Conservation (phyloP, 2,888 invertebrate species). For the Ptychoptera albimana region DNA sequence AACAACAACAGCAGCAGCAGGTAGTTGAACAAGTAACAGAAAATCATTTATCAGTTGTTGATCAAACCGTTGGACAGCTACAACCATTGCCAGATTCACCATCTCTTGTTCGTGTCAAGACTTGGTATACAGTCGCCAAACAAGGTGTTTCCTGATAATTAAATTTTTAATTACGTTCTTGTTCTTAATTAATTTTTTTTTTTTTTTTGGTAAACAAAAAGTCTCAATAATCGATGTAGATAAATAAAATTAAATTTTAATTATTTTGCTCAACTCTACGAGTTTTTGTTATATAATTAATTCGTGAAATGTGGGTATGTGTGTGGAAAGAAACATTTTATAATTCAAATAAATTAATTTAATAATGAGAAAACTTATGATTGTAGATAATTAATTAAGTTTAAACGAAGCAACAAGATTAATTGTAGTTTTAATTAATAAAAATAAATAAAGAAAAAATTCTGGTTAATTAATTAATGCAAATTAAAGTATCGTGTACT, state of each 20-base stretch:
- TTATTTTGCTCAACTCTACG: background rate
- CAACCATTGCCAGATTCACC: constrained; percentile 12
- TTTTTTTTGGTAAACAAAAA: background rate
- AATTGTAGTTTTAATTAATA: no score
- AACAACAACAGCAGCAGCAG: background rate
- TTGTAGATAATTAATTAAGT: no score
- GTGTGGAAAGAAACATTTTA: no score
- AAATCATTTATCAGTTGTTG: background rate
- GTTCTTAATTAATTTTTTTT: background rate
- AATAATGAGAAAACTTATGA: no score
- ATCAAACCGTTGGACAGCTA: constrained; percentile 1
- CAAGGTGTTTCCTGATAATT: constrained; percentile 31
- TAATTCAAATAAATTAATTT: no score
- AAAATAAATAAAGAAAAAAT: no score
- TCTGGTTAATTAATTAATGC: no score
- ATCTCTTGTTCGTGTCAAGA: constrained; percentile 28
- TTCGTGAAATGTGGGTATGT: no score
- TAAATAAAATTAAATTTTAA: background rate
- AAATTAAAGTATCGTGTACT: no score
- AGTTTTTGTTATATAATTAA: no score
- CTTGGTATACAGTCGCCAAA: constrained; percentile 32
- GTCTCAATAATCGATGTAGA: background rate
- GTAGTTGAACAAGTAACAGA: background rate
- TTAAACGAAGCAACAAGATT: no score
- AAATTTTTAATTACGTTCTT: background rate